phyloP scores from a whole-genome alignment of 2,888 invertebrate species.

The Drosophila atroscutellata region DNA sequence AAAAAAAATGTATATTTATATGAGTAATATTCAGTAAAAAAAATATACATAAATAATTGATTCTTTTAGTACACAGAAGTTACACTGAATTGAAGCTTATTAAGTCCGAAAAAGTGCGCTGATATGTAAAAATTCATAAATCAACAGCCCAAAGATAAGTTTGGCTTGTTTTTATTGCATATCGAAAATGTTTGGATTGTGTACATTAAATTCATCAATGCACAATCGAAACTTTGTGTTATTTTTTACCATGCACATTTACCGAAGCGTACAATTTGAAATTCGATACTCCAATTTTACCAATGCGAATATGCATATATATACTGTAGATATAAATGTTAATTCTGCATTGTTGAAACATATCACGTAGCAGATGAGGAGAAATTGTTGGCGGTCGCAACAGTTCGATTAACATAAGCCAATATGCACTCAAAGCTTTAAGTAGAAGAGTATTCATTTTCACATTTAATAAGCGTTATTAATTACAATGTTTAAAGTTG shows the following conservation, averaged over 20 bases:
- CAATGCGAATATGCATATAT: background rate
- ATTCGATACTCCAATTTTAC: conserved; percentile 17
- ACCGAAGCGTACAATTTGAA: background rate
- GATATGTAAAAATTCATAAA: background rate
- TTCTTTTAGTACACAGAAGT: background rate
- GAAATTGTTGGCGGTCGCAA: conserved; percentile 1
- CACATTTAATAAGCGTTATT: conserved; percentile 48
- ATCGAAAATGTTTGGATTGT: conserved; percentile 6
- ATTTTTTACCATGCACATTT: background rate
- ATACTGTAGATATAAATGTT: conserved; percentile 1
- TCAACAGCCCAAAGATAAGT: background rate
- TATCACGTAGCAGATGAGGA: conserved; percentile 20
- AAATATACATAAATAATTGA: background rate
- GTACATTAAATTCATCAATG: conserved; percentile 12
- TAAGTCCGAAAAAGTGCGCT: background rate
- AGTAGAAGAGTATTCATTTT: conserved; percentile 29
- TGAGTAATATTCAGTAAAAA: too few relatives aligned
- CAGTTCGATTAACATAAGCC: conserved; percentile 27
- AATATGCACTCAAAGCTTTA: background rate
- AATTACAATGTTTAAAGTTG: conserved; percentile 48
- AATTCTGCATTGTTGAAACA: conserved; percentile 22
- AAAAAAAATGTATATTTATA: too few relatives aligned
- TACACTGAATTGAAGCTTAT: background rate
- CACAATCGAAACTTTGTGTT: background rate
- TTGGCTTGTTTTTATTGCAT: background rate